These are phyloP conservation scores for Lomographa bimaculata DNA, from an alignment of 2,888 invertebrate species.

Conservation along the genomic window DNA sequence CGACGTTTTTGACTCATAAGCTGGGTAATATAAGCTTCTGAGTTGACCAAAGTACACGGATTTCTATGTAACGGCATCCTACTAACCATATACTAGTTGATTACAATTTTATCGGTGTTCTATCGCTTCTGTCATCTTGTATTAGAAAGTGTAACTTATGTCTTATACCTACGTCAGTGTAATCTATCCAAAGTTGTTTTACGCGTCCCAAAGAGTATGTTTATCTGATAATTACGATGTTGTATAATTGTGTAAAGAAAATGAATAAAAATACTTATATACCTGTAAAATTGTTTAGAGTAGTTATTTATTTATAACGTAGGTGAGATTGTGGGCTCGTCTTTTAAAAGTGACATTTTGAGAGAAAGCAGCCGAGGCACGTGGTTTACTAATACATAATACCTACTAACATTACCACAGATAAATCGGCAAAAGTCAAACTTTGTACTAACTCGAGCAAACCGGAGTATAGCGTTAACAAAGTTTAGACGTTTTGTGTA, in stretches of 20 bases:
- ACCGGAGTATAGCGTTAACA: constrained; percentile 43
- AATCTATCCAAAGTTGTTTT: constrained; percentile 76
- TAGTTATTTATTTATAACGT: constrained; percentile 78
- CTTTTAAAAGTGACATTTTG: constrained; percentile 77
- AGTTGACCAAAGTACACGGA: constrained; percentile 16
- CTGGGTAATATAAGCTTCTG: constrained; percentile 18
- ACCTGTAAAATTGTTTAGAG: constrained; percentile 77
- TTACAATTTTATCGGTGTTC: constrained; percentile 18
- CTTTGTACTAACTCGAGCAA: constrained; percentile 58
- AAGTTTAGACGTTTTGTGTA: constrained; percentile 74
- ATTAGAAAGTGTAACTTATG: constrained; percentile 24
- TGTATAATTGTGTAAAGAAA: constrained; percentile 81
- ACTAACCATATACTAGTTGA: constrained; percentile 20
- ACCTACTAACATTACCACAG: constrained; percentile 53
- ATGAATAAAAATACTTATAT: constrained; percentile 73
- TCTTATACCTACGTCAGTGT: constrained; percentile 40
- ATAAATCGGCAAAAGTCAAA: constrained; percentile 71
- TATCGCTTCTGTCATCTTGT: constrained; percentile 36
- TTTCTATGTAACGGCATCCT: constrained; percentile 17
- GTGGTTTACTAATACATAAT: constrained; percentile 54
- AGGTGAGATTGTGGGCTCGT: constrained; percentile 60
- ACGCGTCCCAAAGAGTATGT: constrained; percentile 79
- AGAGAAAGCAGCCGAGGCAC: constrained; percentile 65
- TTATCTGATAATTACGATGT: constrained; percentile 69
- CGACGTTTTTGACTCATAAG: constrained; percentile 22